Conservation (phyloP, 1,140 invertebrate species). For the Sipha flava region DNA sequence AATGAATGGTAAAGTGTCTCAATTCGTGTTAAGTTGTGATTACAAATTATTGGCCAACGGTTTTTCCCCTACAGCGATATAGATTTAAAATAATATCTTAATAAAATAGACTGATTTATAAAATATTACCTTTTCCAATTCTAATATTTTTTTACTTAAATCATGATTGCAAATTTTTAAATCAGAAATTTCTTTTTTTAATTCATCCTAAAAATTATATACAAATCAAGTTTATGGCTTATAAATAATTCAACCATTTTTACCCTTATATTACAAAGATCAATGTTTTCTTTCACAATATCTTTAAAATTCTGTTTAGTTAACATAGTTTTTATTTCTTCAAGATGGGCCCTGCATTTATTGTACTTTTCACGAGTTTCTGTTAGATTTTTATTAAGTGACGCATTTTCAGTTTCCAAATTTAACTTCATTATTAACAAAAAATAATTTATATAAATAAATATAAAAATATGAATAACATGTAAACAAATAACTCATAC, state of each 20-base stretch:
- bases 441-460: neutral
- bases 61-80: neutral
- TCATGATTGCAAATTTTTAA: neutral
- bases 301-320: constrained; percentile 21
- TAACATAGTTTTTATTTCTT: constrained; percentile 16
- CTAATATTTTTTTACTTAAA: neutral
- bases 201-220: neutral
- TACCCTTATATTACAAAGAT: constrained; percentile 9
- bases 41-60: neutral
- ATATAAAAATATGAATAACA: neutral
- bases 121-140: neutral
- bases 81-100: neutral
- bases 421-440: neutral
- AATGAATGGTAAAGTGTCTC: constrained; percentile 2
- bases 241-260: neutral
- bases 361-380: constrained; percentile 1
- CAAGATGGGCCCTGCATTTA: neutral
- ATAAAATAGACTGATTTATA: neutral
- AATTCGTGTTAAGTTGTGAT: neutral
- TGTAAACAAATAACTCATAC: neutral
- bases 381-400: neutral
- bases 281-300: neutral
- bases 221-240: neutral
- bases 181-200: neutral
- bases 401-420: constrained; percentile 13